A percentile compares a stretch with the other conserved stretches of the same genome.
These are phyloP conservation scores for Ectemnius lituratus DNA, from an alignment of 2,888 invertebrate genomes.

Conservation along the genomic window DNA sequence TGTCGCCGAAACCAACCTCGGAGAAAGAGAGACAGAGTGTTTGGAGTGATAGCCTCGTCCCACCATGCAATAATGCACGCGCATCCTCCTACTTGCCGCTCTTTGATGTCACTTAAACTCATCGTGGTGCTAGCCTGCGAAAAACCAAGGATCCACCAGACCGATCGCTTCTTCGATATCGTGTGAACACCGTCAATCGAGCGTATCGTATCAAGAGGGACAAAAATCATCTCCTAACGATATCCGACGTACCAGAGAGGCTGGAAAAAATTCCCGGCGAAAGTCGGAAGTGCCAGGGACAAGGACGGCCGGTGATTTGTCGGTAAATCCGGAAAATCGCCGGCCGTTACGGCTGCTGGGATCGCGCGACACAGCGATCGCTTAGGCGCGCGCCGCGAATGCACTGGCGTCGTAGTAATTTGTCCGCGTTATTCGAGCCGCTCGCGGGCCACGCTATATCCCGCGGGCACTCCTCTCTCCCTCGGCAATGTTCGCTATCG, in stretches of 20 bases:
- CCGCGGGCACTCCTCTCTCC: conserved; percentile 11
- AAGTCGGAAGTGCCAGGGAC: conserved; percentile 30
- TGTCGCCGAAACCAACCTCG: conserved; percentile 37
- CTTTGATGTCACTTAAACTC: conserved; percentile 53
- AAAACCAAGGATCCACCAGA: conserved; percentile 49
- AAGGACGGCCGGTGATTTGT: conserved; percentile 46
- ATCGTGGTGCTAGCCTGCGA: conserved; percentile 26
- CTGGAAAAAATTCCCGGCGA: conserved; percentile 6
- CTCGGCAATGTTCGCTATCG: not conserved
- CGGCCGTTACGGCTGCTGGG: conserved; percentile 55
- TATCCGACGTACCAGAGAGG: not conserved
- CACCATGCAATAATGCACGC: conserved; percentile 54
- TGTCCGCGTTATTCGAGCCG: conserved; percentile 73
- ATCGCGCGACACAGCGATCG: conserved; percentile 60
- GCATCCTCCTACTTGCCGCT: conserved; percentile 52
- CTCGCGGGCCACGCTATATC: conserved; percentile 58
- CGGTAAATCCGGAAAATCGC: conserved; percentile 58
- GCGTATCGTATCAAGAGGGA: not conserved
- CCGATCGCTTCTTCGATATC: conserved; percentile 27
- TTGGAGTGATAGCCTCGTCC: no score
- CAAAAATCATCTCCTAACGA: not conserved
- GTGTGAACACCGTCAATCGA: conserved; percentile 19
- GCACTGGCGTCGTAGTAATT: conserved; percentile 71
- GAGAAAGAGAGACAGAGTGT: no score
- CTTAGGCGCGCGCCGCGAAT: conserved; percentile 63